A percentile compares a stretch with the other conserved stretches of the same genome.
phyloP scores from a whole-genome alignment of 2,113 vertebrate genomes.

The Microcebus lehilahytsara region DNA sequence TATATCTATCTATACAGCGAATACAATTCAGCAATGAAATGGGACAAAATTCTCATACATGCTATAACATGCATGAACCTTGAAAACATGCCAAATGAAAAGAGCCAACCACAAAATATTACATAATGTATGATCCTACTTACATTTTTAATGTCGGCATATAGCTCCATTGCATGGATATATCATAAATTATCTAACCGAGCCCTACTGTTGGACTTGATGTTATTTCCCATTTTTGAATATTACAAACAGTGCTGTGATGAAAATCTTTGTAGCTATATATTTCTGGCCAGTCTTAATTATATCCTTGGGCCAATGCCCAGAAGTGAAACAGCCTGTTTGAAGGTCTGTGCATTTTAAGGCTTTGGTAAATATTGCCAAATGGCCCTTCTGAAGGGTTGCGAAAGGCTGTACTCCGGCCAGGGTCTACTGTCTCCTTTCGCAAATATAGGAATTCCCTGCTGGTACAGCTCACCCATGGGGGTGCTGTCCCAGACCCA shows the following conservation, averaged over 20 bases:
- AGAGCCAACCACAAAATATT: no score
- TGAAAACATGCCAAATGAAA: no score
- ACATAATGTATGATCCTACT: no score
- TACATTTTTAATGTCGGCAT: not conserved
- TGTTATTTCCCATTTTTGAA: not conserved
- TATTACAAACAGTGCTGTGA: not conserved
- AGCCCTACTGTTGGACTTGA: not conserved
- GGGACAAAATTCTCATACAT: no score
- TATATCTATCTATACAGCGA: no score
- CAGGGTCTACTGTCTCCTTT: not conserved
- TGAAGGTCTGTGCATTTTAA: not conserved
- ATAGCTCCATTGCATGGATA: not conserved
- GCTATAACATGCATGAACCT: no score
- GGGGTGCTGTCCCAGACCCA: slow-evolving; percentile 10
- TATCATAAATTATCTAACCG: not conserved
- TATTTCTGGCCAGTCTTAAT: not conserved
- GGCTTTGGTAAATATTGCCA: not conserved
- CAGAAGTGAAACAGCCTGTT: not conserved
- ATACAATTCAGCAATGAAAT: no score
- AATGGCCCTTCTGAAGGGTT: not conserved
- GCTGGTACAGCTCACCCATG: fast-evolving
- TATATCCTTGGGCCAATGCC: not conserved
- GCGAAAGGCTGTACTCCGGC: no score
- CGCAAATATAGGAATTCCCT: not conserved
- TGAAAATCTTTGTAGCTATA: not conserved